These are phyloP conservation scores for Calidris pugnax DNA, from an alignment of 2,113 vertebrate genomes.

Conservation along the genomic window DNA sequence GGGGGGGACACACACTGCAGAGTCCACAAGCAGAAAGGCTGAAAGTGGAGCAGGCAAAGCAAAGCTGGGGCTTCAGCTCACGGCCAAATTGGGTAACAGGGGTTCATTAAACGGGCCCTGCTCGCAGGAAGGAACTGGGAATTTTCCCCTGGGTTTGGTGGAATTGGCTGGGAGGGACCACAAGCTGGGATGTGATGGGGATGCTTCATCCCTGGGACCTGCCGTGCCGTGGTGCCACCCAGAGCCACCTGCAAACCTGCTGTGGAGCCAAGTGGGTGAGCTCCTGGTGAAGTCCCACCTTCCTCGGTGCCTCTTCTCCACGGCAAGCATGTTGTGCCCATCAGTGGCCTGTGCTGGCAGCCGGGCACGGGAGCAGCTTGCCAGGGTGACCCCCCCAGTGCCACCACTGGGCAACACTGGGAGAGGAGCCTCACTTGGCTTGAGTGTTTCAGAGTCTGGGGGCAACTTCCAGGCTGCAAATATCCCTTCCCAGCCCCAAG, in stretches of 20 bases:
- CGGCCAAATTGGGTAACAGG: slow-evolving; percentile 4
- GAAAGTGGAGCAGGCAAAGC: background rate
- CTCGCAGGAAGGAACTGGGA: slow-evolving; percentile 64
- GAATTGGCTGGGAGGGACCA: slow-evolving; percentile 64
- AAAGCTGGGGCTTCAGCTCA: background rate
- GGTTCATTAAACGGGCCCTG: slow-evolving; percentile 63
- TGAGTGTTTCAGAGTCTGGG: background rate
- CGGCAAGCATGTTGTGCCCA: background rate
- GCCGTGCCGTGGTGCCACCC: slow-evolving; percentile 5
- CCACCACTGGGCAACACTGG: background rate
- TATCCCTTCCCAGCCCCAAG: background rate
- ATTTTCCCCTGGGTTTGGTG: slow-evolving; percentile 63
- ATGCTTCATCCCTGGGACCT: slow-evolving; percentile 59
- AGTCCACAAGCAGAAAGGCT: background rate
- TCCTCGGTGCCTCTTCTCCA: background rate
- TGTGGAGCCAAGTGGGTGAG: rapidly evolving
- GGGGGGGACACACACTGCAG: background rate
- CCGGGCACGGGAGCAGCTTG: background rate
- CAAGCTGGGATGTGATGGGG: background rate
- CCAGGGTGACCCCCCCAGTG: too few relatives aligned
- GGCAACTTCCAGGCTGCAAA: background rate
- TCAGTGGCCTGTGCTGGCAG: background rate
- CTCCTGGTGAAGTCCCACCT: background rate
- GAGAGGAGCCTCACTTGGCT: background rate
- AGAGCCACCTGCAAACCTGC: background rate